These are phyloP conservation scores for Drosophila formosana DNA, from an alignment of 2,888 invertebrate species.

Conservation along the genomic window DNA sequence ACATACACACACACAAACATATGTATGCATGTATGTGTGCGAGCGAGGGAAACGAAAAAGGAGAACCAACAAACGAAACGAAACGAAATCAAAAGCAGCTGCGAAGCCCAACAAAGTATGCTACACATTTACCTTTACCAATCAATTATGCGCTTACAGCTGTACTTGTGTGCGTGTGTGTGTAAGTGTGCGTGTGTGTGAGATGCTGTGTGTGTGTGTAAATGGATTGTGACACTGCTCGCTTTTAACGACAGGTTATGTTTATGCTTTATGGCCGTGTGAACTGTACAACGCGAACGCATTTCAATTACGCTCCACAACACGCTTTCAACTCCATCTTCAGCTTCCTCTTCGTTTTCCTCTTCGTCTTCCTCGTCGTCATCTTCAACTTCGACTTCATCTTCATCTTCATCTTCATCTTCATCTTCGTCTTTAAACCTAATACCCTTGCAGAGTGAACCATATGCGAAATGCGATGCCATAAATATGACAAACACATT, in stretches of 20 bases:
- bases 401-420: background rate
- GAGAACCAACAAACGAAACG: slow-evolving; percentile 12
- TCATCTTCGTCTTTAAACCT: background rate
- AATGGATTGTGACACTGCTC: slow-evolving; percentile 38
- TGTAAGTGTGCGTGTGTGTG: slow-evolving; percentile 9
- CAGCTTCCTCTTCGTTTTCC: background rate
- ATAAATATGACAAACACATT: background rate
- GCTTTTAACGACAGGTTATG: slow-evolving; percentile 34
- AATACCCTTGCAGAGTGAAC: slow-evolving; percentile 10
- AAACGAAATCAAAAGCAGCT: slow-evolving; percentile 52
- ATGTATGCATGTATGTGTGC: slow-evolving; percentile 22
- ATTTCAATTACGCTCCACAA: slow-evolving; percentile 44
- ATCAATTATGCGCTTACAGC: slow-evolving; percentile 63
- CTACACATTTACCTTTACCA: slow-evolving; percentile 66
- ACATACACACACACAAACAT: background rate
- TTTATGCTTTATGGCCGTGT: slow-evolving; percentile 38
- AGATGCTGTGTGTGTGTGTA: slow-evolving; percentile 15
- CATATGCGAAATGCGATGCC: background rate
- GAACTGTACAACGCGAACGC: slow-evolving; percentile 31
- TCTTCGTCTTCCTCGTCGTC: background rate
- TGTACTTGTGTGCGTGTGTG: slow-evolving; percentile 19
- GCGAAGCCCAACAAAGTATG: slow-evolving; percentile 78
- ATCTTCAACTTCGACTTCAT: background rate
- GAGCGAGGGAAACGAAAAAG: slow-evolving; percentile 41
- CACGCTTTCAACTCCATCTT: slow-evolving; percentile 1